Base-by-base conservation (phyloP, 1,140 invertebrate species). In the Aphelenchoides avenae region DNA sequence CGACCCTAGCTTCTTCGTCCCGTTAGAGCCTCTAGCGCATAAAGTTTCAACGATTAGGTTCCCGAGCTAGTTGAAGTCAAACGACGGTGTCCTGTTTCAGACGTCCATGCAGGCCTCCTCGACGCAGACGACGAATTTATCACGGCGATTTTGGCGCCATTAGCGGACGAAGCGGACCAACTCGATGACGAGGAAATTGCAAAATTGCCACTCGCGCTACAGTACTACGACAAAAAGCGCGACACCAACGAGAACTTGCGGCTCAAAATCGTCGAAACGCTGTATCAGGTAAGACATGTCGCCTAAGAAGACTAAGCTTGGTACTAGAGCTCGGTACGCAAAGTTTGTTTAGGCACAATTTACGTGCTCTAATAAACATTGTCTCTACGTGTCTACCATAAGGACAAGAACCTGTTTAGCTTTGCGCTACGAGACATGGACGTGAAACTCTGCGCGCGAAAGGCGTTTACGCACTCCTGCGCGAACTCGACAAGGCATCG, bases 361-460 rank as follows among this genome's bases (percentile, higher is more conserved):
- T 40, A n/a, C n/a, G n/a, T n/a, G n/a, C n/a, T n/a, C n/a, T n/a
- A n/a, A n/a, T n/a, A n/a, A n/a, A n/a, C n/a, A n/a, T n/a, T 52
- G 29, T 53, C 18, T 53, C 33, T 22, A 22, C 22, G 9, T n/a
- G 31, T 52, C 20, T 26, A 1, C 15, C 5, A 1, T 15, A 46
- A 22, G 22, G 22, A 46, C 15, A 27, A 46, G 5, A 22, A 6
- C 24, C 26, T 33, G 43, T 64, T n/a, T 29, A 61, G 59, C 36
- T 61, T 15, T 61, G 59, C 44, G 59, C 59, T 27, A 61, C 59
- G 26, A 60, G 43, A 50, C 20, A 40, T 9, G 59, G 59, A 27
- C 42, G 59, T 42, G 27, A 43, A 18, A 41, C 31, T 4, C 29
- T 61, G n/a, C 59, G 59, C 2, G 22, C 30, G 15, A 57, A 61